Percentiles rank a stretch among this genome's conserved stretches.
Conservation (phyloP, 2,797 vertebrate genomes). For the Parotocinclus haroldoi region DNA sequence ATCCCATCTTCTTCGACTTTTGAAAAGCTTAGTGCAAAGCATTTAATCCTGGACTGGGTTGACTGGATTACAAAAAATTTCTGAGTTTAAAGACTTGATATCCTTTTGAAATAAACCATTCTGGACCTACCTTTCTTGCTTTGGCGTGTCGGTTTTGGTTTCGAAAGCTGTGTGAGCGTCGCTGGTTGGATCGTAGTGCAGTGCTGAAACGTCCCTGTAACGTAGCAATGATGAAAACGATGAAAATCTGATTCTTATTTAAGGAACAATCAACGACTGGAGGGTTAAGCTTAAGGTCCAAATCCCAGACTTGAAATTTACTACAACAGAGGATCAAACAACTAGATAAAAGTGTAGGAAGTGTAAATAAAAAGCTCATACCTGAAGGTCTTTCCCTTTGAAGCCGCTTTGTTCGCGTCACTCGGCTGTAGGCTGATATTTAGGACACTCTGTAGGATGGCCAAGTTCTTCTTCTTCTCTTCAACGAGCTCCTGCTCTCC, state of each 20-base stretch:
- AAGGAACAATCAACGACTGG: no score
- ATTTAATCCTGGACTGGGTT: no score
- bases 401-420: slow-evolving; percentile 57
- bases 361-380: no score
- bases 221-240: slow-evolving; percentile 22
- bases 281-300: no score
- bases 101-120: neutral
- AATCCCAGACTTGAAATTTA: no score
- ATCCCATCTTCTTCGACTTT: no score
- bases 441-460: slow-evolving; percentile 80
- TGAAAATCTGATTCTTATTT: neutral
- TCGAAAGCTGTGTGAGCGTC: slow-evolving; percentile 85
- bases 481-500: slow-evolving; percentile 74
- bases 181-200: slow-evolving; percentile 90
- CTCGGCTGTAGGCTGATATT: slow-evolving; percentile 60
- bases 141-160: slow-evolving; percentile 63
- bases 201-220: slow-evolving; percentile 76
- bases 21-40: no score
- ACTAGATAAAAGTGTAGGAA: no score
- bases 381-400: slow-evolving; percentile 83
- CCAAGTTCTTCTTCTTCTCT: slow-evolving; percentile 85
- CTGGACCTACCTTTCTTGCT: slow-evolving; percentile 79
- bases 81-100: no score
- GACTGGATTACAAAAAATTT: no score
- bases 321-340: no score